Base-by-base conservation (phyloP, 2,888 invertebrate species). In the Spilarctia lutea region DNA sequence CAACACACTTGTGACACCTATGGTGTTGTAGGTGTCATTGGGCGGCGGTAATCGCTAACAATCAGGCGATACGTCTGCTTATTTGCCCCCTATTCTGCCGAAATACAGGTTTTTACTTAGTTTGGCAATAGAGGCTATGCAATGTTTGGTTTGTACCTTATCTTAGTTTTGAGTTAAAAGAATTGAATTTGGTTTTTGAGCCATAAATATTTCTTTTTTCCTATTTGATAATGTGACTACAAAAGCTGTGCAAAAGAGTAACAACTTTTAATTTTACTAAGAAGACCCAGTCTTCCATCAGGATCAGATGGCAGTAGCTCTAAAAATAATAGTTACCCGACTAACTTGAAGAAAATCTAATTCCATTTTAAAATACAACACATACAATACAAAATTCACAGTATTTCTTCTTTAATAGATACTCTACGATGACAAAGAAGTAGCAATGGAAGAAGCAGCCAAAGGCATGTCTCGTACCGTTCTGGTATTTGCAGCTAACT, bases 401-500 rank as follows among this genome's bases (percentile, higher is more conserved):
- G 16, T n/a, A 35, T 35, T n/a, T 69, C 42, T 70, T 20, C 65
- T 73, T 69, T 18, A 71, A 79, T 86, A 97, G 97, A 92, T 96
- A 81, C 92, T 93, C 65, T 97, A 96, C 78, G 94, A 96, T 10
- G 93, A 92, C 8, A 96, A 97, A 73, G 96, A 96, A 0, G 93
- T 96, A 0, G 99, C 98, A 0, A 95, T 96, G 81, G 87, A 96
- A 6, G 97, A 97, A 30, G 98, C 99, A 0, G 91, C 94, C 35
- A 95, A 94, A 56, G 99, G 98, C 0, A 94, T 97, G 78, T 97
- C 98, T 1, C 98, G 98, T 96, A 98, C 97, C 0, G 97, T 97
- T 0, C 90, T 99, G 20, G 96, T 97, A 7, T 98, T 99, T 81
- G 96, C 97, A 0, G 86, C 96, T 0, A 98, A 99, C 93, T 99